Base-by-base conservation (phyloP, 30 jellyfish, hydroid and myxozoan species). In the Haliclystus octoradiatus region DNA sequence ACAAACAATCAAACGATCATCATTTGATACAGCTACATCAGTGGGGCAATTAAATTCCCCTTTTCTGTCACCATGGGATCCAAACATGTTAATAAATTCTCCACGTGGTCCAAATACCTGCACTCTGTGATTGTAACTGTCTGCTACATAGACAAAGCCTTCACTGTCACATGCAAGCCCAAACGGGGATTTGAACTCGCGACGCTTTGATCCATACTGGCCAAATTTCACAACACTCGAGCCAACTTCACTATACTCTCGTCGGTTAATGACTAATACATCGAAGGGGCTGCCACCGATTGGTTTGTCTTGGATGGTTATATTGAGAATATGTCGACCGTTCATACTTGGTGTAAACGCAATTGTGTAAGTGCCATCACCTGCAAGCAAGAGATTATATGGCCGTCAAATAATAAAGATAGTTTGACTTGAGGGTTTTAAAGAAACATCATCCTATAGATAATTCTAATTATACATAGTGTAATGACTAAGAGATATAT, bases 11-110 rank as follows among this genome's bases (percentile, higher is more conserved):
- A 90, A 50, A 13, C 94, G 78, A 79, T 83, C 77, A 77, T 73
- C 84, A 28, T 94, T 92, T 27, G 92, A 88, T 29, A 82, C 90
- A 1, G 98, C 98, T 13, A 90, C 95, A 70, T 83, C 98, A 0
- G 98, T 81, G n/a, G 98, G 98, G 50, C 95, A 81, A 72, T 83
- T 90, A 80, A 90, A 83, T 70, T 90, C 95, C 3, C 98, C 98
- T 64, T 90, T 90, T 49, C 98, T 77, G 69, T 83, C 95, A 0
- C 95, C 98, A 50, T 82, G 98, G n/a, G 98, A 82, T 7, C 98
- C 98, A 62, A 81, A 83, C 50, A 77, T 84, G 73, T 90, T 77
- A 62, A 90, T 92, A 57, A 81, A 81, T 47, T 90, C 98, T 52
- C 98, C 98, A 2, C 95, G 85, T 22, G 98, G 98, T 15, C 98